A percentile compares a stretch with the other conserved stretches of the same genome.
phyloP scores from a whole-genome alignment of 2,888 invertebrate species.

The Pterostichus madidus region DNA sequence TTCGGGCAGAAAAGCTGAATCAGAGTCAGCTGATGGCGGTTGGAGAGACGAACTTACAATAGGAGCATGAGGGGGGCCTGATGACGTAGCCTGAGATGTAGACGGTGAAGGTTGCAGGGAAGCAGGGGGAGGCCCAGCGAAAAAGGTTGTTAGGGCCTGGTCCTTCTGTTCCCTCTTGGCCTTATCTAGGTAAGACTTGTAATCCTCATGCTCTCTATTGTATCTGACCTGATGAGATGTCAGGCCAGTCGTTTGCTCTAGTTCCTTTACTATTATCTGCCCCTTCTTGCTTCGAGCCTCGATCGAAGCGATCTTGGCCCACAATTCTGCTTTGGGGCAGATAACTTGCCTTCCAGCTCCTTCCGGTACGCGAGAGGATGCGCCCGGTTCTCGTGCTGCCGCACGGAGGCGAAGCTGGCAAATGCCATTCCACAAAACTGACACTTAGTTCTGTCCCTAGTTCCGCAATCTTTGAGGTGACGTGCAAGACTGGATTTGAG shows the following conservation, averaged over 20 bases:
- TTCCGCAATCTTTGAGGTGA: slow-evolving; percentile 4
- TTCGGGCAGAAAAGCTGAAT: no score
- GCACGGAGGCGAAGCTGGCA: slow-evolving; percentile 8
- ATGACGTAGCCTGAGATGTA: no score
- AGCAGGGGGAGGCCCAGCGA: no score
- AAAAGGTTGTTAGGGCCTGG: no score
- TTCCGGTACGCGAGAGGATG: neutral
- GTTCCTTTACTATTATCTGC: neutral
- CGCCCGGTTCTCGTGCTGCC: slow-evolving; percentile 8
- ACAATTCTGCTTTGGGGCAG: neutral
- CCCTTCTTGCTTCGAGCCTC: neutral
- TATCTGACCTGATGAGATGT: slow-evolving; percentile 5
- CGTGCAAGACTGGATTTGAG: neutral
- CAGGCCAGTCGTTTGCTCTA: no score
- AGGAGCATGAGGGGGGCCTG: no score
- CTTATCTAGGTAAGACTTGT: no score
- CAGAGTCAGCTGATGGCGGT: no score
- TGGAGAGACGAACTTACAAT: no score
- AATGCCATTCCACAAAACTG: neutral
- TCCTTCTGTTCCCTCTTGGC: no score
- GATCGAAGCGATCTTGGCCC: neutral
- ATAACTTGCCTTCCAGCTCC: neutral
- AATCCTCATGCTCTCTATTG: neutral
- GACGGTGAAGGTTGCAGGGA: no score
- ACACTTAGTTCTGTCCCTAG: neutral